These are phyloP conservation scores for Automeris io DNA, from an alignment of 2,888 invertebrate species.

Conservation along the genomic window DNA sequence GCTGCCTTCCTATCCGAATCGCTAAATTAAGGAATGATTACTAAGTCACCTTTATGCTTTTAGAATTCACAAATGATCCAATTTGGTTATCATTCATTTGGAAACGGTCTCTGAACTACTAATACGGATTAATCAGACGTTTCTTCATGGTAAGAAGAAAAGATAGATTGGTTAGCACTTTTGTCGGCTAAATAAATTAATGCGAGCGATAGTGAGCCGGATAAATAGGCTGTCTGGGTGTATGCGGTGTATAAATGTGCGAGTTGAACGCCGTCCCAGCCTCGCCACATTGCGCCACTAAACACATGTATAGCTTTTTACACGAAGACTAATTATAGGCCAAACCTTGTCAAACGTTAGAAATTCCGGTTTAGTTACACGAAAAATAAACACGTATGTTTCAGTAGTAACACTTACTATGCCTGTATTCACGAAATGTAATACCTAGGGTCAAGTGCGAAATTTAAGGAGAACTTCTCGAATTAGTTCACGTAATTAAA, in stretches of 20 bases:
- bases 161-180: neutral
- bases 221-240: neutral
- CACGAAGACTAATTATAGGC: too few species aligned
- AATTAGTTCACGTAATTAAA: too few species aligned
- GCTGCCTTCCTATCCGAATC: conserved; percentile 26
- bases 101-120: neutral
- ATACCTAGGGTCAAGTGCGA: too few species aligned
- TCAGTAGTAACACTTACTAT: too few species aligned
- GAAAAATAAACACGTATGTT: too few species aligned
- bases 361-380: too few species aligned
- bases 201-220: conserved; percentile 1
- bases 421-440: too few species aligned
- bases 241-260: neutral
- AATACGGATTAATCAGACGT: conserved; percentile 3
- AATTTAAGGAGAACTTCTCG: too few species aligned
- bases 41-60: neutral
- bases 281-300: conserved; percentile 6
- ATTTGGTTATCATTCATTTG: conserved; percentile 1
- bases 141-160: neutral
- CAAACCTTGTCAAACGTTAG: too few species aligned
- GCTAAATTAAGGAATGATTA: conserved; percentile 10
- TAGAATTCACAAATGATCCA: neutral
- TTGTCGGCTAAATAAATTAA: conserved; percentile 1
- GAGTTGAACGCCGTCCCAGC: neutral
- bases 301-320: conserved; percentile 12